Evolutionary conservation across 2,797 vertebrate genomes (phyloP).

Genomic region (Coracias cyanogaster): DNA sequence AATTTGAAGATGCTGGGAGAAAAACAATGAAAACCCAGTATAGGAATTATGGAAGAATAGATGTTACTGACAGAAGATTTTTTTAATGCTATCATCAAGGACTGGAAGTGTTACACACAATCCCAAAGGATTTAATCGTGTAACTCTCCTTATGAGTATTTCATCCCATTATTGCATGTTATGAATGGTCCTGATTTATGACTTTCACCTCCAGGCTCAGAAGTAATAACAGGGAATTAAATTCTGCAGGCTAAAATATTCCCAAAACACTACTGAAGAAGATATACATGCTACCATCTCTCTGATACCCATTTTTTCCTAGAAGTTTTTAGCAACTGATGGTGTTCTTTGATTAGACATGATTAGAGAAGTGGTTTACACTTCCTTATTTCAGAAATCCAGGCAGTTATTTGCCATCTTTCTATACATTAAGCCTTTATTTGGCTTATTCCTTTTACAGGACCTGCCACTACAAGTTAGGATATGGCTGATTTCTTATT

Average conservation of each 20-base stretch:
- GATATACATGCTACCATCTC: background rate
- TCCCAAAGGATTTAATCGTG: slow-evolving; percentile 13
- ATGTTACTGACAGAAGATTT: background rate
- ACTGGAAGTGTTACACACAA: slow-evolving; percentile 8
- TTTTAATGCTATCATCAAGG: background rate
- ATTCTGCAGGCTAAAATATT: slow-evolving; percentile 44
- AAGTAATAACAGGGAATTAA: slow-evolving; percentile 68
- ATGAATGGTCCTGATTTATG: slow-evolving; percentile 46
- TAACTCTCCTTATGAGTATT: slow-evolving; percentile 47
- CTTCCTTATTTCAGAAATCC: slow-evolving; percentile 42
- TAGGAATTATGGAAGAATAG: background rate
- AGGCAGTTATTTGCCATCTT: slow-evolving; percentile 32
- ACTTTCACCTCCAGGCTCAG: slow-evolving; percentile 36
- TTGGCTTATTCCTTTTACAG: slow-evolving; percentile 19
- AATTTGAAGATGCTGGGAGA: background rate
- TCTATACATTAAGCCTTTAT: slow-evolving; percentile 29
- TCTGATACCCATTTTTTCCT: background rate
- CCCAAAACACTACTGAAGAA: slow-evolving; percentile 26
- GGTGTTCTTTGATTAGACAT: slow-evolving; percentile 16
- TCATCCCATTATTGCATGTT: slow-evolving; percentile 45
- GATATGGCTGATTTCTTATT: slow-evolving; percentile 43
- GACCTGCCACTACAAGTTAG: slow-evolving; percentile 22
- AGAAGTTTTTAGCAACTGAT: slow-evolving; percentile 1
- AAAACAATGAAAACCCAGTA: background rate
- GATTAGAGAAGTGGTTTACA: slow-evolving; percentile 26